phyloP scores from a whole-genome alignment of 2,888 invertebrate genomes.

The Sinodicranocentrus sp. region DNA sequence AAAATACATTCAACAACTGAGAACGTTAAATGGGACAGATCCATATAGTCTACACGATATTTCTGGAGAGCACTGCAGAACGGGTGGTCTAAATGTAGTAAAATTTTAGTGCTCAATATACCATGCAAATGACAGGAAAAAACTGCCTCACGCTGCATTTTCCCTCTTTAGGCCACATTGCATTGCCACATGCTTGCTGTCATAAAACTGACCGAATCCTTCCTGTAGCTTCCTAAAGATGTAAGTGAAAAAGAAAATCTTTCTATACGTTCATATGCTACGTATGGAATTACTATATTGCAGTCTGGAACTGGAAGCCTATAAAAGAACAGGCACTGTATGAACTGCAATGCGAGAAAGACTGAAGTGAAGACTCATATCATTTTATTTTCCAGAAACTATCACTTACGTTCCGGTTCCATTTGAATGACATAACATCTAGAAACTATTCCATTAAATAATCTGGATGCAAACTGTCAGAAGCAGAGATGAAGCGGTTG shows the following conservation, averaged over 20 bases:
- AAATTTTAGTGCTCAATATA: slow-evolving; percentile 62
- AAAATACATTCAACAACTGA: slow-evolving; percentile 19
- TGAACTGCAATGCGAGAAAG: too few relatives aligned
- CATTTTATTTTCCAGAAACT: slow-evolving; percentile 26
- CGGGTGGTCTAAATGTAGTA: slow-evolving; percentile 25
- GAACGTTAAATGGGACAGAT: slow-evolving; percentile 1
- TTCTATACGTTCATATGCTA: too few relatives aligned
- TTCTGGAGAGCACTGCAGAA: slow-evolving; percentile 1
- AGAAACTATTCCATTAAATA: slow-evolving; percentile 28
- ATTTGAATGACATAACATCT: slow-evolving; percentile 41
- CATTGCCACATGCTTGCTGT: slow-evolving; percentile 54
- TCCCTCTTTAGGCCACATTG: slow-evolving; percentile 46
- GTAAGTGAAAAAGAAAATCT: too few relatives aligned
- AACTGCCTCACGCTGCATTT: slow-evolving; percentile 54
- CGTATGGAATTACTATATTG: too few relatives aligned
- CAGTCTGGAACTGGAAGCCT: too few relatives aligned
- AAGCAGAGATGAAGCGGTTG: too few relatives aligned
- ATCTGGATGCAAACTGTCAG: background rate
- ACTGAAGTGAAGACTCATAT: background rate
- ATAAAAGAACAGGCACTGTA: too few relatives aligned
- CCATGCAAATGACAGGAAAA: slow-evolving; percentile 60
- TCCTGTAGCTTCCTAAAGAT: too few relatives aligned
- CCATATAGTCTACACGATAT: background rate
- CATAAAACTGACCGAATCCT: slow-evolving; percentile 60
- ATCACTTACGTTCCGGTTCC: slow-evolving; percentile 35